Evolutionary conservation across 2,113 vertebrate species (phyloP).

Genomic region (Melanerpes formicivorus): DNA sequence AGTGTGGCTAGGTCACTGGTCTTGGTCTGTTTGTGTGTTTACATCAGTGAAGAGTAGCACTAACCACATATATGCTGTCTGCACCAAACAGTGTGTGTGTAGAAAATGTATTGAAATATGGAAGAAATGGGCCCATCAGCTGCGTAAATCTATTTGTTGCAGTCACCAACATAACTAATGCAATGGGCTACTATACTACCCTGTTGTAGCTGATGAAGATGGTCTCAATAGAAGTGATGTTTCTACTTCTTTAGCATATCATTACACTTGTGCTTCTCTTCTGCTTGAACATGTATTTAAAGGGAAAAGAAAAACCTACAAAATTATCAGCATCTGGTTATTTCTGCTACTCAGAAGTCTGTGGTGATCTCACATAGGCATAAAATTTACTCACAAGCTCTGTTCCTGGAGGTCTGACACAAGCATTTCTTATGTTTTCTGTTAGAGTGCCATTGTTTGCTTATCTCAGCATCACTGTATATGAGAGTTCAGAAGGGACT

Average conservation of each 20-base stretch:
- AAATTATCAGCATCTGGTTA: neutral
- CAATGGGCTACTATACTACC: neutral
- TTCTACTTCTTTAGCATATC: neutral
- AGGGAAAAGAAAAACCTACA: neutral
- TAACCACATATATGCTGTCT: neutral
- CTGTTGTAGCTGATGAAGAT: neutral
- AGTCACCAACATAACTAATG: neutral
- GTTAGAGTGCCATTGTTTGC: neutral
- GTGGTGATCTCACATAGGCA: neutral
- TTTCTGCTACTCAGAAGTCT: neutral
- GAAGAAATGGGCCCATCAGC: neutral
- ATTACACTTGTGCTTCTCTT: neutral
- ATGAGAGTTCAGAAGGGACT: too few relatives aligned
- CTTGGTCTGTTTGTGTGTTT: neutral
- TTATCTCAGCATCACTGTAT: neutral
- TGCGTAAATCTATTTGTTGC: neutral
- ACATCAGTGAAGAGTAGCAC: neutral
- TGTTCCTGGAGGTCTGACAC: neutral
- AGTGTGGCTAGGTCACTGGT: neutral
- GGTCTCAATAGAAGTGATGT: neutral
- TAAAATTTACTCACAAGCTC: neutral
- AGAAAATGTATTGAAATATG: neutral
- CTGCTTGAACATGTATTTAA: neutral
- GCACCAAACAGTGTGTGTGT: rapidly evolving
- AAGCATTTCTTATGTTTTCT: neutral